A percentile compares a stretch with the other conserved stretches of the same genome.
Conservation (phyloP, 1,140 invertebrate species). For the Choristoneura fumiferana region DNA sequence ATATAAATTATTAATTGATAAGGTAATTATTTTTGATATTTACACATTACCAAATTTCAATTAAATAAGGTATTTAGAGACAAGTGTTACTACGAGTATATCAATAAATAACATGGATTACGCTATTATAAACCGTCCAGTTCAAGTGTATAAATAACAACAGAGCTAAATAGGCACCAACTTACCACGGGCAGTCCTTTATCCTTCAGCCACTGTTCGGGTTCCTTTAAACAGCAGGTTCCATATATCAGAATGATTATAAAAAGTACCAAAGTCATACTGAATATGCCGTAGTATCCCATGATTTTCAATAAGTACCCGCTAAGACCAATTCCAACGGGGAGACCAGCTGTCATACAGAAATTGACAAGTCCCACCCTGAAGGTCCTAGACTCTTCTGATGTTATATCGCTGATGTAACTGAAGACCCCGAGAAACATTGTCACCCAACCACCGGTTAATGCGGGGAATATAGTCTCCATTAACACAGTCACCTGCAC, state of each 20-base stretch:
- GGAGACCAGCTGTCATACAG: constrained; percentile 87
- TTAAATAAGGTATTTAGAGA: no score
- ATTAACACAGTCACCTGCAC: constrained; percentile 86
- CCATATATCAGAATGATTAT: constrained; percentile 85
- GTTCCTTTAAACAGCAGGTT: constrained; percentile 81
- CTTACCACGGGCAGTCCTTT: constrained; percentile 59
- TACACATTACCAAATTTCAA: no score
- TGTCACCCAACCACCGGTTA: constrained; percentile 91
- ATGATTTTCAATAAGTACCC: constrained; percentile 83
- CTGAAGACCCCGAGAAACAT: constrained; percentile 95
- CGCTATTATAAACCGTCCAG: no score
- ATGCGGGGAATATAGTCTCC: constrained; percentile 83
- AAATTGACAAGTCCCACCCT: constrained; percentile 91
- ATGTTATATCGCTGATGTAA: constrained; percentile 92
- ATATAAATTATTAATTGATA: no score
- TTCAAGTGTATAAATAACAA: no score
- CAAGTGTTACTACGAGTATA: no score
- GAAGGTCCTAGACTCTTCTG: constrained; percentile 87
- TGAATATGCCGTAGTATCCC: constrained; percentile 89
- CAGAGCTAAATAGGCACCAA: constrained; percentile 16
- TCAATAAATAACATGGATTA: no score
- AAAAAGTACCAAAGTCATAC: constrained; percentile 84
- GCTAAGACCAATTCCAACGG: constrained; percentile 86
- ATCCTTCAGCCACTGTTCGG: constrained; percentile 59
- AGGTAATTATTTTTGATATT: no score